Evolutionary conservation across 2,888 invertebrate species (phyloP).

Genomic region (Gryllus longicercus): DNA sequence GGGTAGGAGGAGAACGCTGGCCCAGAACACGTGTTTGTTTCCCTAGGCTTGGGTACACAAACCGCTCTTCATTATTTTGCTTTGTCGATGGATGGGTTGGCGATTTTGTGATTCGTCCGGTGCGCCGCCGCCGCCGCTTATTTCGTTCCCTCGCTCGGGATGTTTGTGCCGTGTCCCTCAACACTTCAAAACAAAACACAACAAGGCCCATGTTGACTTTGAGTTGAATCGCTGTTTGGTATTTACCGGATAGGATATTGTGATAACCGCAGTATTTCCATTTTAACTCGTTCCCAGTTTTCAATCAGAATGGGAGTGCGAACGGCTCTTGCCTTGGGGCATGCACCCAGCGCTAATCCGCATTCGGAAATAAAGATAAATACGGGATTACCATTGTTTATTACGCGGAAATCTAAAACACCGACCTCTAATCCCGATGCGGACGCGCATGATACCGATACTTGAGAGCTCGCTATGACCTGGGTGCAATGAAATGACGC

Average conservation of each 20-base stretch:
- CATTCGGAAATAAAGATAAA: conserved; percentile 22
- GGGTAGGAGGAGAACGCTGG: background rate
- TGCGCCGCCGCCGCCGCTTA: background rate
- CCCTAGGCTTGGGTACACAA: conserved; percentile 21
- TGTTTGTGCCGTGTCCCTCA: conserved; percentile 17
- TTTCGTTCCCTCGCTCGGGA: background rate
- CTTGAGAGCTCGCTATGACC: background rate
- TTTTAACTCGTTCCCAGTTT: conserved; percentile 32
- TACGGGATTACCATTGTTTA: conserved; percentile 24
- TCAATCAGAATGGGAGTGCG: conserved; percentile 30
- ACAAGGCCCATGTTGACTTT: conserved; percentile 21
- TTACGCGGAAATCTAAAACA: conserved; percentile 23
- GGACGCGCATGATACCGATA: background rate
- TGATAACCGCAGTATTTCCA: conserved; percentile 28
- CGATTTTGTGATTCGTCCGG: conserved; percentile 21
- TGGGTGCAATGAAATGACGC: background rate
- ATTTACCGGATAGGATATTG: conserved; percentile 22
- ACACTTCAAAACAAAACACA: conserved; percentile 12
- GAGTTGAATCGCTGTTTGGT: conserved; percentile 23
- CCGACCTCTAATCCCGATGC: background rate
- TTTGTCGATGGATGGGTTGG: conserved; percentile 23
- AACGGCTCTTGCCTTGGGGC: background rate
- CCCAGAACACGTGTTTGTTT: conserved; percentile 19
- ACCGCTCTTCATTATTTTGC: conserved; percentile 22
- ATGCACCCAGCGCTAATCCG: conserved; percentile 11